These are phyloP conservation scores for Solen grandis DNA, from an alignment of 1,140 invertebrate genomes.

Conservation along the genomic window DNA sequence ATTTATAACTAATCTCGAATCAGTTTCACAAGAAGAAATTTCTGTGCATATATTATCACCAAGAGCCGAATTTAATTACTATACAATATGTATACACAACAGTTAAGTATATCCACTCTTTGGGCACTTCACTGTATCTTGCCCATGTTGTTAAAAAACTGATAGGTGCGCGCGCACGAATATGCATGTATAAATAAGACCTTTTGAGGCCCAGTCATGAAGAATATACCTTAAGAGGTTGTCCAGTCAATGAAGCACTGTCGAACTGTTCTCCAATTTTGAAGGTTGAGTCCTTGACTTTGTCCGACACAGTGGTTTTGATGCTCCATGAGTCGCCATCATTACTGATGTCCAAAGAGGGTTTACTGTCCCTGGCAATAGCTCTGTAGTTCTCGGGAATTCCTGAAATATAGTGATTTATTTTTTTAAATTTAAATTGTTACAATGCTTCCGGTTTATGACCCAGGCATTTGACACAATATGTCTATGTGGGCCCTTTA, in stretches of 20 bases:
- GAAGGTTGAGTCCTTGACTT: slow-evolving; percentile 63
- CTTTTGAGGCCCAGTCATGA: background rate
- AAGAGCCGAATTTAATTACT: too few species aligned
- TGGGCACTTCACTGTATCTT: background rate
- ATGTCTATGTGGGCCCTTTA: too few species aligned
- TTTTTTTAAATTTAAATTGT: too few species aligned
- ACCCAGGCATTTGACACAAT: too few species aligned
- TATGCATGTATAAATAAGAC: background rate
- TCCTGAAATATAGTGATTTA: too few species aligned
- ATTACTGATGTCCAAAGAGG: slow-evolving; percentile 87
- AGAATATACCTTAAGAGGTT: slow-evolving; percentile 61
- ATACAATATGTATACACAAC: too few species aligned
- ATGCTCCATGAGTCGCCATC: slow-evolving; percentile 87
- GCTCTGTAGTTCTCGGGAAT: slow-evolving; percentile 88
- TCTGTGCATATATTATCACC: too few species aligned
- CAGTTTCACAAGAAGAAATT: too few species aligned
- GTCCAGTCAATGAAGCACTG: slow-evolving; percentile 61
- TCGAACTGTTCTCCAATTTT: slow-evolving; percentile 65
- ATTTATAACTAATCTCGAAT: background rate
- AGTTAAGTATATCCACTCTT: too few species aligned
- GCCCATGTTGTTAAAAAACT: background rate
- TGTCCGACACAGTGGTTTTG: slow-evolving; percentile 83
- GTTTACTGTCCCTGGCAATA: slow-evolving; percentile 87
- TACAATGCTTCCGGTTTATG: too few species aligned
- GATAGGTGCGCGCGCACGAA: background rate